A percentile compares a stretch with the other conserved stretches of the same genome.
phyloP scores from a whole-genome alignment of 2,888 invertebrate genomes.

The Empis livida region DNA sequence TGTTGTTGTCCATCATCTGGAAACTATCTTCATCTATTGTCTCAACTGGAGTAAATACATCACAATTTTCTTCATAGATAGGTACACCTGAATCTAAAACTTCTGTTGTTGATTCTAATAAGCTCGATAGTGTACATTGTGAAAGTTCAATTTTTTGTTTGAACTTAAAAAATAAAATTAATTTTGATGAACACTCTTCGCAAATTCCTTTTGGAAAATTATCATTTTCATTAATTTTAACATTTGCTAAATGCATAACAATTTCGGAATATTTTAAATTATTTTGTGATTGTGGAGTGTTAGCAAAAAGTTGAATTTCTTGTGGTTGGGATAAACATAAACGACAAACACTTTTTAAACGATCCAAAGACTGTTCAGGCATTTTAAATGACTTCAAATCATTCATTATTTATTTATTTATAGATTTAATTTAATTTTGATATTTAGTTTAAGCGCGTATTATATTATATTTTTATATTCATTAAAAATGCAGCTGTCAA shows the following conservation, averaged over 20 bases:
- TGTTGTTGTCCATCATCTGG: not conserved
- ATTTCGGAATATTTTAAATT: not conserved
- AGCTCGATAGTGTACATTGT: not conserved
- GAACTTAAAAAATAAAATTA: conserved; percentile 22
- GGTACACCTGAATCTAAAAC: not conserved
- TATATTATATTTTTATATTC: no score
- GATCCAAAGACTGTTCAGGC: no score
- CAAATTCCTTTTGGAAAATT: conserved; percentile 1
- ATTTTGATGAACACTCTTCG: conserved; percentile 16
- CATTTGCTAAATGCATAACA: not conserved
- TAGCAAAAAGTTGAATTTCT: conserved; percentile 1
- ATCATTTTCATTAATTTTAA: not conserved
- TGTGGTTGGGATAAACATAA: conserved; percentile 1
- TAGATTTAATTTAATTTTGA: no score
- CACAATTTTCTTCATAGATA: not conserved
- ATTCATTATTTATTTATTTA: no score
- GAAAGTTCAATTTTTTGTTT: conserved; percentile 19
- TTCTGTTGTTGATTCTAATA: not conserved
- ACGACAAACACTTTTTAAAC: not conserved
- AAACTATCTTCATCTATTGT: conserved; percentile 9
- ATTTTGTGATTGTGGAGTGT: not conserved
- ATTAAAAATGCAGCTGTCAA: no score
- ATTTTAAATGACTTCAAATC: no score
- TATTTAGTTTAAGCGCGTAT: no score
- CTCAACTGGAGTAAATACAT: not conserved